phyloP scores from a whole-genome alignment of 2,888 invertebrate genomes.

The Melinaea marsaeus region DNA sequence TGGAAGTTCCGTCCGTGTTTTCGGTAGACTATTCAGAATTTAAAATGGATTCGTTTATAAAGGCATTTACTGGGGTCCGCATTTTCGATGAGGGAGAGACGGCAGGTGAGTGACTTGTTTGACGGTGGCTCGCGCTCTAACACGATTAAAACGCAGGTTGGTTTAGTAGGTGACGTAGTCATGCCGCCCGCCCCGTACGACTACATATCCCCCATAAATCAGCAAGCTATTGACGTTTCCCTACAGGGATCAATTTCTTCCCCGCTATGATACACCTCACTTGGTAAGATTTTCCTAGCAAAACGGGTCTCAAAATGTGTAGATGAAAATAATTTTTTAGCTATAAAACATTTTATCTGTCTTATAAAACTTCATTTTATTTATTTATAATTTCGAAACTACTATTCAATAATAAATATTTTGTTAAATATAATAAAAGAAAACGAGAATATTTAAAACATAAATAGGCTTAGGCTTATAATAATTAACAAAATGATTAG shows the following conservation, averaged over 20 bases:
- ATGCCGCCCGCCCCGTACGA: conserved; percentile 25
- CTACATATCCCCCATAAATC: conserved; percentile 71
- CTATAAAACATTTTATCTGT: too few species aligned
- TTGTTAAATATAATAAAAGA: too few species aligned
- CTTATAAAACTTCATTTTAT: too few species aligned
- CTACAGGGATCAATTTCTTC: conserved; percentile 75
- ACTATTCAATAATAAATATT: too few species aligned
- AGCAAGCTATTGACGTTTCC: conserved; percentile 74
- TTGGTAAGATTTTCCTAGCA: conserved; percentile 61
- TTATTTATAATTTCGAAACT: too few species aligned
- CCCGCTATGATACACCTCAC: conserved; percentile 69
- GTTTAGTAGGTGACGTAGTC: conserved; percentile 64
- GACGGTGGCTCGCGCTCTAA: conserved; percentile 58
- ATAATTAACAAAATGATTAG: too few species aligned
- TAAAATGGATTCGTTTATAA: conserved; percentile 74
- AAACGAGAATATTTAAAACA: too few species aligned
- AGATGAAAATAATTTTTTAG: too few species aligned
- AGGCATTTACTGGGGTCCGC: conserved; percentile 69
- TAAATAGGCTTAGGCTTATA: too few species aligned
- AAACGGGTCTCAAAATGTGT: too few species aligned
- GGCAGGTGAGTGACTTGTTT: conserved; percentile 78
- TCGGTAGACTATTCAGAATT: conserved; percentile 70
- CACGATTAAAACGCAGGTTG: conserved; percentile 70
- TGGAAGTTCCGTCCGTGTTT: conserved; percentile 67
- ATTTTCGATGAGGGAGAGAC: conserved; percentile 70